Evolutionary conservation across 2,797 vertebrate genomes (phyloP).

Genomic region (Myotis daubentonii): DNA sequence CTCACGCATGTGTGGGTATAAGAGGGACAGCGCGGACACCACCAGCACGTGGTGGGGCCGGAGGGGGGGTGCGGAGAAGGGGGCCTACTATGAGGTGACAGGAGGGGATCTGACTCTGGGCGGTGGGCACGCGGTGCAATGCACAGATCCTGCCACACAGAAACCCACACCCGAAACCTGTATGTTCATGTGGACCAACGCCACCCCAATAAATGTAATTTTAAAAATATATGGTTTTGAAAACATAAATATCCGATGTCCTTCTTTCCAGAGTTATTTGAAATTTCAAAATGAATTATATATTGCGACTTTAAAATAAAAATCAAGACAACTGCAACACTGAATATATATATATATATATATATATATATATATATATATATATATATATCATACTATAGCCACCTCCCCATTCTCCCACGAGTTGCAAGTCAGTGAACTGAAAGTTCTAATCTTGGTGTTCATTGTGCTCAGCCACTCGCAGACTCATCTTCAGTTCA

Average conservation of each 20-base stretch:
- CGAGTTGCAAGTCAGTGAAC: neutral
- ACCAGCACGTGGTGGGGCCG: too few relatives aligned
- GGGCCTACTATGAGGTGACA: too few relatives aligned
- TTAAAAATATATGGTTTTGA: neutral
- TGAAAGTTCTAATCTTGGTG: neutral
- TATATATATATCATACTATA: neutral
- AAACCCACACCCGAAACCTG: too few relatives aligned
- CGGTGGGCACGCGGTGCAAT: too few relatives aligned
- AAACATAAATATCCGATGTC: slow-evolving; percentile 31
- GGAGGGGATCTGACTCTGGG: too few relatives aligned
- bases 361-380: neutral
- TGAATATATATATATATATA: neutral
- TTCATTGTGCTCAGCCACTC: neutral
- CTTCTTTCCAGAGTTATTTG: neutral
- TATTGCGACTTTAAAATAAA: slow-evolving; percentile 16
- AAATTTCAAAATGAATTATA: slow-evolving; percentile 39
- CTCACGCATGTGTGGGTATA: too few relatives aligned
- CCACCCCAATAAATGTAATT: too few relatives aligned
- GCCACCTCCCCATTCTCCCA: neutral
- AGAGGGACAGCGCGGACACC: too few relatives aligned
- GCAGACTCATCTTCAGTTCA: neutral
- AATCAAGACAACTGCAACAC: neutral
- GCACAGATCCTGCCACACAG: too few relatives aligned
- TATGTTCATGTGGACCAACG: too few relatives aligned
- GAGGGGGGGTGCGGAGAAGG: too few relatives aligned